Evolutionary conservation across 2,888 invertebrate species (phyloP), one percentile per base, ranked within the genome.

Genomic region (Lagria hirta): DNA sequence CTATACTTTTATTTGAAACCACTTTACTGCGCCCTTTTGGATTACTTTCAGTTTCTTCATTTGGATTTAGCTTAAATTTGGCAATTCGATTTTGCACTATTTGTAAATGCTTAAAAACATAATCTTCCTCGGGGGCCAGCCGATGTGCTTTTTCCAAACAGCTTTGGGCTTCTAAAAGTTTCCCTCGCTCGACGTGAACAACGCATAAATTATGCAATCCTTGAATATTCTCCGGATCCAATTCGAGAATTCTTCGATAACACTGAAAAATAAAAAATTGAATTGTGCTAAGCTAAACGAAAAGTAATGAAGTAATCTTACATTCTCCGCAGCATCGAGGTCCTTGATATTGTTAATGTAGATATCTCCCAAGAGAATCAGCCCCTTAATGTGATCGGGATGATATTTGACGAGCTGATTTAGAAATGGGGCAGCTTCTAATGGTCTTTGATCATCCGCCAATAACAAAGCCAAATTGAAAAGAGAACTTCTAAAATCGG

Each of bases 171-270:
- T 82, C 76, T n/a, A 82, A 77, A 15, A 97, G 76, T 60, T 88
- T 84, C 5, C 94, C 94, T 20, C 90, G 80, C 70, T 97, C 96
- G 3, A 97, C 95, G 57, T 88, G 88, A 1, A 97, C 95, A 4
- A 97, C 97, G 72, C 97, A 97, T 13, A 97, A 77, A 73, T 97
- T 97, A 75, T 97, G 97, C 24, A 91, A 76, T 0, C 94, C 96
- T 74, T 96, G 96, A 49, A 93, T 88, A 69, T 96, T 94, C 55
- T 84, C 83, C 0, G 95, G 87, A 59, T 97, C 95, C 50, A 90
- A 71, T 58, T 86, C 84, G 7, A 96, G 72, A 55, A 97, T 95
- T 51, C 85, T 82, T 36, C 84, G 83, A 73, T 97, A 97, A 67
- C 95, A 95, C 86, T 91, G 76, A 8, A 76, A 75, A 8, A 44